Evolutionary conservation across 53 echinoderm and acorn worm species (phyloP).

Genomic region (Luidia sarsii): DNA sequence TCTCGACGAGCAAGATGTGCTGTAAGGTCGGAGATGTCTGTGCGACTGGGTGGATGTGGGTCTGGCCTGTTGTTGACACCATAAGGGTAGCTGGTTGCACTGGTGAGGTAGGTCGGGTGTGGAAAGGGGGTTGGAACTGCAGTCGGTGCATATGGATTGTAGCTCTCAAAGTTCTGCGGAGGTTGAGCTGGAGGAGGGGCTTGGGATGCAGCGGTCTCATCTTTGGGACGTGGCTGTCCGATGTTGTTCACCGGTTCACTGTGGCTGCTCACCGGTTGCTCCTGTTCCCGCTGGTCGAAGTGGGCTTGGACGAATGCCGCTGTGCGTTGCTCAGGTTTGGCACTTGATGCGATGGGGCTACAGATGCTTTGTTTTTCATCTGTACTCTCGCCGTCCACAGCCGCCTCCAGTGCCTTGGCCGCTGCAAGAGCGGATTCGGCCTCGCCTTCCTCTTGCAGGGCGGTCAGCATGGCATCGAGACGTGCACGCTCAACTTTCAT

Average conservation of each 20-base stretch:
- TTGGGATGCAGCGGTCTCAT: not conserved
- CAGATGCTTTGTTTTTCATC: not conserved
- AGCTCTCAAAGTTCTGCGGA: not conserved
- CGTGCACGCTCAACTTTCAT: conserved; percentile 32
- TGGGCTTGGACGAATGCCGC: conserved; percentile 4
- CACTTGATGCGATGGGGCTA: not conserved
- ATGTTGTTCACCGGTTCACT: not conserved
- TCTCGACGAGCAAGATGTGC: conserved; percentile 43
- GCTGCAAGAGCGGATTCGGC: conserved; percentile 23
- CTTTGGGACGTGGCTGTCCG: conserved; percentile 5
- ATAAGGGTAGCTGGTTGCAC: too few relatives aligned
- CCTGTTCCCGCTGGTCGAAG: not conserved
- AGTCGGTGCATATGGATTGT: not conserved
- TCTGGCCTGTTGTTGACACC: not conserved
- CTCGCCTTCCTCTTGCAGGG: conserved; percentile 29
- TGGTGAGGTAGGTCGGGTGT: not conserved
- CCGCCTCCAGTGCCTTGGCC: conserved; percentile 23
- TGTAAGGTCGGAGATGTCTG: conserved; percentile 27
- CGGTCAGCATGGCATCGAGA: conserved; percentile 4
- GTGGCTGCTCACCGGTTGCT: not conserved
- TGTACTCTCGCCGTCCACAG: not conserved
- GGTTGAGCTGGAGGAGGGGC: not conserved
- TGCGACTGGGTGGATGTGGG: not conserved
- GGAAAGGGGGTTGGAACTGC: not conserved
- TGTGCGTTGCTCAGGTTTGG: conserved; percentile 1